These are phyloP conservation scores for Mus pahari DNA, from an alignment of 2,113 vertebrate species.

Conservation along the genomic window DNA sequence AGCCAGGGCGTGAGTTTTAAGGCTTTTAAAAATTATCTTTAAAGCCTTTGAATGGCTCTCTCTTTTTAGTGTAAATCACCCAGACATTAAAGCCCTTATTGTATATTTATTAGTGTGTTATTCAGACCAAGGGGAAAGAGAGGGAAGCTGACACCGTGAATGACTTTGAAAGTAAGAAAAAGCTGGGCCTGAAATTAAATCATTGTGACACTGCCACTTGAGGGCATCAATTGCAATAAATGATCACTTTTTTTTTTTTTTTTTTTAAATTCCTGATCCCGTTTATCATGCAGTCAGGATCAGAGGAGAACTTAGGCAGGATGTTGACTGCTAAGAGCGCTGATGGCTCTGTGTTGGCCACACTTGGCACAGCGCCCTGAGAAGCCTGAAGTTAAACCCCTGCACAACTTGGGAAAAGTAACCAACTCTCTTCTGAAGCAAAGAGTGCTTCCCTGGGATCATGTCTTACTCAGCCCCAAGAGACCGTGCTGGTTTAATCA, in stretches of 20 bases:
- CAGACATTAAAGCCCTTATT: slow-evolving; percentile 81
- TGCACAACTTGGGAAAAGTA: neutral
- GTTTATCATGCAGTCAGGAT: slow-evolving; percentile 19
- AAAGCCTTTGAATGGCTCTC: slow-evolving; percentile 71
- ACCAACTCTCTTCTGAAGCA: neutral
- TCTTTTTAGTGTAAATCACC: slow-evolving; percentile 82
- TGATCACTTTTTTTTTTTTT: slow-evolving; percentile 58
- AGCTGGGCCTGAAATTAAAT: slow-evolving; percentile 81
- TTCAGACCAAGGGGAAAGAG: slow-evolving; percentile 68
- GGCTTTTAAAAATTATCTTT: slow-evolving; percentile 74
- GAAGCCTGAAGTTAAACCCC: neutral
- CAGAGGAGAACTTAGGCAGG: neutral
- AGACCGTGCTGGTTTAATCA: neutral
- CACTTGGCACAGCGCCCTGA: neutral
- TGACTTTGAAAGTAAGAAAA: slow-evolving; percentile 80
- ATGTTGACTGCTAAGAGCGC: neutral
- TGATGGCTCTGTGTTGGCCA: fast-evolving
- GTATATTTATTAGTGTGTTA: slow-evolving; percentile 79
- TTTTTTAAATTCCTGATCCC: neutral
- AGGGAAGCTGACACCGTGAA: slow-evolving; percentile 55
- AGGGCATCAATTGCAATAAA: slow-evolving; percentile 80
- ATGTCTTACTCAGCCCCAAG: neutral
- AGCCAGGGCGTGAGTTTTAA: slow-evolving; percentile 57
- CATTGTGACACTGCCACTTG: slow-evolving; percentile 68
- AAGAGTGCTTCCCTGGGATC: neutral